A percentile compares a stretch with the other conserved stretches of the same genome.
These are phyloP conservation scores for Tragelaphus scriptus DNA, from an alignment of 2,113 vertebrate species.

Conservation along the genomic window DNA sequence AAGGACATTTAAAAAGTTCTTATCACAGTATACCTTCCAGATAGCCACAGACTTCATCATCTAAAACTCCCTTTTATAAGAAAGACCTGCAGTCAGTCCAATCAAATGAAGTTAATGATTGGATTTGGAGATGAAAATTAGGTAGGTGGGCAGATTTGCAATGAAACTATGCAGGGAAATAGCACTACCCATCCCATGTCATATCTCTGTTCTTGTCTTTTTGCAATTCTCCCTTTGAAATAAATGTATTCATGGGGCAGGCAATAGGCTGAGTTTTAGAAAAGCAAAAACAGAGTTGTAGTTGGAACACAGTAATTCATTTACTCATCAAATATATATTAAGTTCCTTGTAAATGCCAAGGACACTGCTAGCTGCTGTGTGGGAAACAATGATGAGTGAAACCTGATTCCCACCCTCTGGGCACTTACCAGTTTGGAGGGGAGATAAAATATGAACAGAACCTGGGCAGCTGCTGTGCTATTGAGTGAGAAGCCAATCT, in stretches of 20 bases:
- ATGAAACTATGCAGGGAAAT: not conserved
- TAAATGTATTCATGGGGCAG: not conserved
- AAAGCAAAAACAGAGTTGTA: not conserved
- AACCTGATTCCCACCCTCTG: not conserved
- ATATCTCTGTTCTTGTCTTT: not conserved
- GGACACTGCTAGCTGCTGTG: not conserved
- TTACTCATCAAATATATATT: not conserved
- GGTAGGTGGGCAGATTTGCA: not conserved
- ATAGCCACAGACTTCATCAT: not conserved
- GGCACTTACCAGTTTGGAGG: not conserved
- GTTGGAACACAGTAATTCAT: not conserved
- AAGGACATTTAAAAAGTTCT: not conserved
- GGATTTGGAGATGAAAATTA: not conserved
- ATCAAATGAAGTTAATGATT: constrained; percentile 19
- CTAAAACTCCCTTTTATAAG: not conserved
- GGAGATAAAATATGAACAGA: not conserved
- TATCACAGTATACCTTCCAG: not conserved
- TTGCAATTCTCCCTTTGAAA: not conserved
- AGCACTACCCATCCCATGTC: not conserved
- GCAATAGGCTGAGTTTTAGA: not conserved
- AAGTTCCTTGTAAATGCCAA: not conserved
- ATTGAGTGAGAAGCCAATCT: not conserved
- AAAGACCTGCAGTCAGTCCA: not conserved
- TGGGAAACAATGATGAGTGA: not conserved
- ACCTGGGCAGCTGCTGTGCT: not conserved